phyloP scores from a whole-genome alignment of 2,797 vertebrate genomes.

The Mastacembelus armatus region DNA sequence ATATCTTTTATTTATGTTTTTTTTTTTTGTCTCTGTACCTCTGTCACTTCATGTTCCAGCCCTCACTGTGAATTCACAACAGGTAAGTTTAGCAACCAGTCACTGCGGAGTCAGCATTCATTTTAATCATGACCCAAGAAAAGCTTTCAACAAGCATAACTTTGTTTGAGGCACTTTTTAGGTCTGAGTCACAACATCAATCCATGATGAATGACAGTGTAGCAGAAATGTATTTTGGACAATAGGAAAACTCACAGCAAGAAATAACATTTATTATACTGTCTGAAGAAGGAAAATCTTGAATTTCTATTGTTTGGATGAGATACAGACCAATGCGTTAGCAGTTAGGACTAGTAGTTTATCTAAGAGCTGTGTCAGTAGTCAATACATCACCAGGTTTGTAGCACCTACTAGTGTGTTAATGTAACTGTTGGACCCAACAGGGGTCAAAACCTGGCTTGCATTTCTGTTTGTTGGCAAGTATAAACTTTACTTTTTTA shows the following conservation, averaged over 20 bases:
- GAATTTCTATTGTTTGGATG: background rate
- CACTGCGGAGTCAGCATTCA: constrained; percentile 20
- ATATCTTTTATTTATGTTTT: constrained; percentile 56
- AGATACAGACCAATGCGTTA: no score
- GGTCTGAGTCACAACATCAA: constrained; percentile 36
- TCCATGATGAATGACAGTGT: constrained; percentile 22
- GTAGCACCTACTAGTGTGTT: no score
- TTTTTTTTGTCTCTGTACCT: constrained; percentile 33
- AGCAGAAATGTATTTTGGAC: constrained; percentile 25
- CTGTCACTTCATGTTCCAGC: constrained; percentile 55
- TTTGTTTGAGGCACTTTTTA: constrained; percentile 39
- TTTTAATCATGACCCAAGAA: constrained; percentile 47
- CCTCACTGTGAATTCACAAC: constrained; percentile 47
- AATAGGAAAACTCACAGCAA: constrained; percentile 22
- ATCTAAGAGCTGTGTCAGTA: no score
- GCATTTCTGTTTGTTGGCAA: no score
- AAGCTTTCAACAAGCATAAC: constrained; percentile 40
- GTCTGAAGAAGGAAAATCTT: background rate
- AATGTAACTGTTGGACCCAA: no score
- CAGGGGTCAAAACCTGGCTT: no score
- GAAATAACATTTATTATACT: constrained; percentile 16
- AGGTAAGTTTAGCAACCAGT: constrained; percentile 42
- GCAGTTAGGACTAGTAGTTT: no score
- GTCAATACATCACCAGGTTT: no score
- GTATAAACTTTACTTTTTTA: no score